Evolutionary conservation across 1,140 invertebrate species (phyloP), one percentile per base, ranked within the genome.

Genomic region (Bombyx mandarina): DNA sequence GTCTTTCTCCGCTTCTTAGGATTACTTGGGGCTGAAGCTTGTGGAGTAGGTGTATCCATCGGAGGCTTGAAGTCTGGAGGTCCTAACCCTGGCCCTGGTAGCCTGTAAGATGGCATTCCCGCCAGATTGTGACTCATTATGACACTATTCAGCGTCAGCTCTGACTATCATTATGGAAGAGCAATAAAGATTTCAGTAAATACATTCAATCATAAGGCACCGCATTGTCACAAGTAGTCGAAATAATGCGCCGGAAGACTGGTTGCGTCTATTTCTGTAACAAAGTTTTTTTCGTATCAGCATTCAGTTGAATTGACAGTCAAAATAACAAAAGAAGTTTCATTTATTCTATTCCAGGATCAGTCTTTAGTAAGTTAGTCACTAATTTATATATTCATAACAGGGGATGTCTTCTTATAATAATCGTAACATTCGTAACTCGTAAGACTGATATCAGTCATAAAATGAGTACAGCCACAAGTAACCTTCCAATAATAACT

Each of bases 1-100:
- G 91, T 93, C 90, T 92, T 92, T 77, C 92, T 89, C 59, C 91
- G 75, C 77, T 92, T 93, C 73, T 93, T 93, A 45, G 92, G 91
- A 80, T 92, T 93, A 66, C 89, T 91, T 50, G 90, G 90, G 60
- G 90, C 90, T 60, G 90, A 89, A 53, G 89, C 86, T 43, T 90
- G 89, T 3, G 85, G 84, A 50, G 84, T 88, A 52, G 90, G 88
- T 50, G 89, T 89, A 54, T 90, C 89, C 78, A 90, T 89, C 35
- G 90, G 90, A 43, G 91, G 90, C 62, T 91, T 91, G 65, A 91
- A 91, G 73, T 91, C 90, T 56, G 91, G 89, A 63, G 91, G 89
- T 51, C 90, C 91, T 57, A 91, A 74, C 57, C 91, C 91, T 60
- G 90, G 90, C 69, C 91, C 91, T 72, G 91, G 91, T 77, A 92